Evolutionary conservation across 1,140 invertebrate species (phyloP).

Genomic region (Myzus persicae): DNA sequence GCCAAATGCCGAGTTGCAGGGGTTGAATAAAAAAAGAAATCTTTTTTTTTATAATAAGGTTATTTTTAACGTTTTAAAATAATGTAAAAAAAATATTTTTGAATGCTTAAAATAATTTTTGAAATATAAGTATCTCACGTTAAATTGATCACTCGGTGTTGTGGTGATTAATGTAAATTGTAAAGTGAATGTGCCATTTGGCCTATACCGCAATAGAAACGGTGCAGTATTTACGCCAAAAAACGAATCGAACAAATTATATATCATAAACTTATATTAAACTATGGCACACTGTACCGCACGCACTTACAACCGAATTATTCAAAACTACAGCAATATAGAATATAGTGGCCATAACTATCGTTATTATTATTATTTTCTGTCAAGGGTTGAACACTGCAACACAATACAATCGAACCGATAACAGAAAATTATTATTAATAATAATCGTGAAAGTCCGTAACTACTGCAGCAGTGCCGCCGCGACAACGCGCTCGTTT

Average conservation of each 20-base stretch:
- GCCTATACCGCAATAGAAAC: background rate
- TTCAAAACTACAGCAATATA: background rate
- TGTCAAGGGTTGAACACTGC: conserved; percentile 4
- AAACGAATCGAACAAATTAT: background rate
- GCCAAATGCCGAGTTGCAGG: too few species aligned
- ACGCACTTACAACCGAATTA: background rate
- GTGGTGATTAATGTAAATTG: too few species aligned
- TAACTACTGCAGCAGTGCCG: background rate
- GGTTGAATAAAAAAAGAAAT: too few species aligned
- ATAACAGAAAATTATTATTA: conserved; percentile 24
- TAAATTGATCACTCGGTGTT: too few species aligned
- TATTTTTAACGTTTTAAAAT: too few species aligned
- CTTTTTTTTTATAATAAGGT: too few species aligned
- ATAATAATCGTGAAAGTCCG: conserved; percentile 35
- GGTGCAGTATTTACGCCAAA: background rate
- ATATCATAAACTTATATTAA: background rate
- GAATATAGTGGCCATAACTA: background rate
- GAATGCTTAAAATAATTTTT: too few species aligned
- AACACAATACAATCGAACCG: conserved; percentile 28
- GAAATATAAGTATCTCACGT: too few species aligned
- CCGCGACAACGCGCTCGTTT: background rate
- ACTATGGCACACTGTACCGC: background rate
- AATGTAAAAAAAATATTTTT: too few species aligned
- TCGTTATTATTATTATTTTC: conserved; percentile 5
- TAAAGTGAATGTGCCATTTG: background rate